Evolutionary conservation across 1,140 invertebrate species (phyloP).

Genomic region (Pseudomyrmex dendroicus): DNA sequence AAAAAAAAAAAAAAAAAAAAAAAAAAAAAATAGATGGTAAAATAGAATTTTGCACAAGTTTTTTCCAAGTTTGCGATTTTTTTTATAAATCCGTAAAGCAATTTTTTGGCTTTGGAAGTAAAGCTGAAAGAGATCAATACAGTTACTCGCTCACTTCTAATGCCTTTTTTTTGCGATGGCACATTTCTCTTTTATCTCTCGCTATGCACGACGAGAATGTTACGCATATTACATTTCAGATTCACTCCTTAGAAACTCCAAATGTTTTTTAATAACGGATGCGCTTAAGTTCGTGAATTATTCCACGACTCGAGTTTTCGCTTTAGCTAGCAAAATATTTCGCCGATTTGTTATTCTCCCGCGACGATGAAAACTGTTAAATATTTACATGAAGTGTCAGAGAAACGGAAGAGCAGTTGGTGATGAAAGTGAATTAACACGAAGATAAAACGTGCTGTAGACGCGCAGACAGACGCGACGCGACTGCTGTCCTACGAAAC

Average conservation of each 20-base stretch:
- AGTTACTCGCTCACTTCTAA: neutral
- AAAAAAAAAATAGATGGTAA: conserved; percentile 34
- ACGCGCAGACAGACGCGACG: neutral
- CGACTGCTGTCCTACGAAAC: conserved; percentile 41
- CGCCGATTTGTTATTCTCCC: neutral
- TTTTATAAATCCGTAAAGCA: conserved; percentile 3
- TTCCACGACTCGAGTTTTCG: neutral
- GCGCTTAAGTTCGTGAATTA: neutral
- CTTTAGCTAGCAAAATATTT: neutral
- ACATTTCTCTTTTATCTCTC: neutral
- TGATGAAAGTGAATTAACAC: neutral
- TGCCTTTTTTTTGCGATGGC: too few relatives aligned
- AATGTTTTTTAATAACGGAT: neutral
- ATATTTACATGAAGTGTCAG: conserved; percentile 13
- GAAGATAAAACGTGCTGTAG: neutral
- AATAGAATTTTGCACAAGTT: neutral
- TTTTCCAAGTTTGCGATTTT: neutral
- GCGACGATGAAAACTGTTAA: conserved; percentile 5
- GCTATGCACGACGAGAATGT: conserved; percentile 41
- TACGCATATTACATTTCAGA: neutral
- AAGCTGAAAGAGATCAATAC: conserved; percentile 69
- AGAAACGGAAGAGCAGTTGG: neutral
- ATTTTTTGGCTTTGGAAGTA: conserved; percentile 66
- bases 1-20: neutral
- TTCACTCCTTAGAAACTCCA: neutral